Evolutionary conservation across 2,888 invertebrate genomes (phyloP).

Genomic region (Encarsia formosa): DNA sequence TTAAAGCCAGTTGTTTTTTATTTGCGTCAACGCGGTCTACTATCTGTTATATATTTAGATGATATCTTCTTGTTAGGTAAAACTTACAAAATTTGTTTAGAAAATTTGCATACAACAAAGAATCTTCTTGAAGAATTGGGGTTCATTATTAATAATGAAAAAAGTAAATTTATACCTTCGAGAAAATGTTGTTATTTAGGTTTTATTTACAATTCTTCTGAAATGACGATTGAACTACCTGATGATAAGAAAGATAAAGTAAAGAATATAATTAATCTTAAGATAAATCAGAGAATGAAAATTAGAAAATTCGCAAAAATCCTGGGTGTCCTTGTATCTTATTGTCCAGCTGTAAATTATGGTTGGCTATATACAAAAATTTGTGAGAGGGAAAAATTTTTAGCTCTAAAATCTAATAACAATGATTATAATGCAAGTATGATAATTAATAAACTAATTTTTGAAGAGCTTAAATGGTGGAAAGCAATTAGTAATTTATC

Average conservation of each 20-base stretch:
- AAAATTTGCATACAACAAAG: slow-evolving; percentile 10
- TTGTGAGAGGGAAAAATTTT: slow-evolving; percentile 18
- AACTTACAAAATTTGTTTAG: slow-evolving; percentile 2
- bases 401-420: neutral
- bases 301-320: slow-evolving; percentile 19
- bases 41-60: slow-evolving; percentile 25
- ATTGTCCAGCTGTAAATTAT: slow-evolving; percentile 24
- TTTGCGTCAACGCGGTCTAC: slow-evolving; percentile 17
- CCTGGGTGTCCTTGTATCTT: slow-evolving; percentile 18
- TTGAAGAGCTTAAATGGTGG: slow-evolving; percentile 21
- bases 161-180: slow-evolving; percentile 11
- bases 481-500: neutral
- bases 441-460: neutral
- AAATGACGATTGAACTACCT: slow-evolving; percentile 18
- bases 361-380: slow-evolving; percentile 25
- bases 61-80: slow-evolving; percentile 23
- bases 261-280: neutral
- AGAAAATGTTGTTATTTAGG: slow-evolving; percentile 18
- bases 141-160: slow-evolving; percentile 15
- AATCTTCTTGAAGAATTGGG: slow-evolving; percentile 14
- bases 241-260: slow-evolving; percentile 17
- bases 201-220: slow-evolving; percentile 18
- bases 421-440: slow-evolving; percentile 15
- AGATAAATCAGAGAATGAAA: slow-evolving; percentile 1
- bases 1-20: slow-evolving; percentile 21